These are phyloP conservation scores for Eueides isabella DNA, from an alignment of 1,140 invertebrate species.

Conservation along the genomic window DNA sequence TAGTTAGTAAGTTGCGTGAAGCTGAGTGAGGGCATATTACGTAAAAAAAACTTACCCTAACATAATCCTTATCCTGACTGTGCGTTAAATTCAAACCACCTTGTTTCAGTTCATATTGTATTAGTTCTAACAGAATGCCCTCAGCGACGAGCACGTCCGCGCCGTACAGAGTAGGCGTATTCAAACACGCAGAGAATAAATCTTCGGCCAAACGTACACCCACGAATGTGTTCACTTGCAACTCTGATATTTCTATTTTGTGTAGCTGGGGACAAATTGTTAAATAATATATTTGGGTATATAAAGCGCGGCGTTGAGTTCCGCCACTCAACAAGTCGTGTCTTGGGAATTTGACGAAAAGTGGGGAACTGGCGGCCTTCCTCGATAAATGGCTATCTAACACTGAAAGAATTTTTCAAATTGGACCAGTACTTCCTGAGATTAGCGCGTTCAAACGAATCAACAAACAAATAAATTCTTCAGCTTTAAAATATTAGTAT, in stretches of 20 bases:
- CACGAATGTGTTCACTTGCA: slow-evolving; percentile 93
- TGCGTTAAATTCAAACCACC: slow-evolving; percentile 95
- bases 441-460: too few relatives aligned
- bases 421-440: too few relatives aligned
- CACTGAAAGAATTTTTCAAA: too few relatives aligned
- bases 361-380: too few relatives aligned
- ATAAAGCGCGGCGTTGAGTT: too few relatives aligned
- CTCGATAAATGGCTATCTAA: too few relatives aligned
- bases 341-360: too few relatives aligned
- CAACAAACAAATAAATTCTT: too few relatives aligned
- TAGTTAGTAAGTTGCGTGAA: too few relatives aligned
- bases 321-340: too few relatives aligned
- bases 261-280: slow-evolving; percentile 81
- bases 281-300: background rate
- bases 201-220: slow-evolving; percentile 92
- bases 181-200: slow-evolving; percentile 86
- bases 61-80: slow-evolving; percentile 97
- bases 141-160: slow-evolving; percentile 93
- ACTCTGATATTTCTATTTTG: slow-evolving; percentile 89
- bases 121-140: slow-evolving; percentile 88
- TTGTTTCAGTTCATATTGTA: slow-evolving; percentile 91
- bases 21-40: too few relatives aligned
- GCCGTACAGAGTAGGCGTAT: slow-evolving; percentile 88
- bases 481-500: too few relatives aligned
- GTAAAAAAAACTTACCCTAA: slow-evolving; percentile 88